phyloP scores from a whole-genome alignment of 2,797 vertebrate genomes.

The Avahi laniger region DNA sequence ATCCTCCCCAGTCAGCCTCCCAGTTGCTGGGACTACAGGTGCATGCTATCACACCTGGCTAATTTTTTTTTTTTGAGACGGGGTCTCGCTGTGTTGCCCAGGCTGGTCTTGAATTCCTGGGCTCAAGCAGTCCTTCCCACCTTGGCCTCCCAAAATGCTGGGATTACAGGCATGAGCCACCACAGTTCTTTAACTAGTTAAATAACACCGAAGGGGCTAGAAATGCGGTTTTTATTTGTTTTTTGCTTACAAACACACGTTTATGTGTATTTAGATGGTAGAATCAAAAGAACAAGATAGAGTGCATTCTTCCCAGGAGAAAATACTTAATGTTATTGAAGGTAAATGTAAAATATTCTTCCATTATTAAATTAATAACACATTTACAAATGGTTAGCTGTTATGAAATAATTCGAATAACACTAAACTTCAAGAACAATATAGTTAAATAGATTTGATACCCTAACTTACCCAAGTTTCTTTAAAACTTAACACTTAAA shows the following conservation, averaged over 20 bases:
- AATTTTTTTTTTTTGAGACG: background rate
- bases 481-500: background rate
- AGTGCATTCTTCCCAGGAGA: background rate
- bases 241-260: background rate
- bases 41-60: background rate
- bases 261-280: conserved; percentile 42
- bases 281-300: background rate
- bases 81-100: background rate
- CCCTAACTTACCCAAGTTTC: background rate
- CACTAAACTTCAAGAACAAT: conserved; percentile 3
- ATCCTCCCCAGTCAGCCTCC: background rate
- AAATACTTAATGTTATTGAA: conserved; percentile 2
- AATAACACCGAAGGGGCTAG: background rate
- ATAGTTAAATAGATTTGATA: conserved; percentile 14
- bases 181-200: background rate
- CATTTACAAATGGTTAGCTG: background rate
- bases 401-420: background rate
- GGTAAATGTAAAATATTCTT: background rate
- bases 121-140: background rate
- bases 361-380: background rate
- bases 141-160: background rate
- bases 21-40: background rate
- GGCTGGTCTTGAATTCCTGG: background rate
- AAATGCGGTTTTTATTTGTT: conserved; percentile 18
- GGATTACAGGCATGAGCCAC: too few relatives aligned